Evolutionary conservation across 2,888 invertebrate species (phyloP), one percentile per base, ranked within the genome.

Genomic region (Nemapogon koenigi): DNA sequence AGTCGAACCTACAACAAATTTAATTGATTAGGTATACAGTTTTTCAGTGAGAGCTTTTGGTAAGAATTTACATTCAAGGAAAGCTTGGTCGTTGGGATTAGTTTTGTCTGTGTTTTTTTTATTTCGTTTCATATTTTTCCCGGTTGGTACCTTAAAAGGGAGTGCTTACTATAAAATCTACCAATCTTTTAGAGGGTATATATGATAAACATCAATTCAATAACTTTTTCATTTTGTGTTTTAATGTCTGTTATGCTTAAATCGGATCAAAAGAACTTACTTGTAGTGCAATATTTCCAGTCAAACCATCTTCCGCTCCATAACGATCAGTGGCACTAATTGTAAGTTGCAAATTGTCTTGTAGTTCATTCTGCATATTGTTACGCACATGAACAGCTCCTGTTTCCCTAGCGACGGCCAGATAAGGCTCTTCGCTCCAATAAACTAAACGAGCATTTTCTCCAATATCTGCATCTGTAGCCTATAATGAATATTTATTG

Each of bases 311-410:
- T 16, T 16, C 8, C 15, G 33, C 37, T 17, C 81, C 81, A 35
- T 69, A 60, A 16, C 48, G 56, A 41, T 82, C 81, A 1, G 65
- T 73, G 3, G 79, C 82, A 7, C 52, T 49, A 2, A 81, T 59
- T 2, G 49, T 61, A 14, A 78, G 55, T 8, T 46, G 43, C 8
- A 55, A 48, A 22, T 65, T 50, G 19, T 71, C 47, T 38, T 70
- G 62, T 19, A 81, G 55, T 16, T 53, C 41, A 13, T 37, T 62
- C 1, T 66, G 61, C 11, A 62, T 59, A 33, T 47, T 43, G 13
- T 61, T 63, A 17, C 65, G 62, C 3, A 83, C 73, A 43, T 81
- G 81, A 2, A 88, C 79, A 3, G 71, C 71, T 1, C 88, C 88
- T 3, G 82, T 82, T 14, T 60, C 52, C 0, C 81, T 70, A 25